Conservation (phyloP, 1,140 invertebrate species). For the Ptiloglossa arizonensis region DNA sequence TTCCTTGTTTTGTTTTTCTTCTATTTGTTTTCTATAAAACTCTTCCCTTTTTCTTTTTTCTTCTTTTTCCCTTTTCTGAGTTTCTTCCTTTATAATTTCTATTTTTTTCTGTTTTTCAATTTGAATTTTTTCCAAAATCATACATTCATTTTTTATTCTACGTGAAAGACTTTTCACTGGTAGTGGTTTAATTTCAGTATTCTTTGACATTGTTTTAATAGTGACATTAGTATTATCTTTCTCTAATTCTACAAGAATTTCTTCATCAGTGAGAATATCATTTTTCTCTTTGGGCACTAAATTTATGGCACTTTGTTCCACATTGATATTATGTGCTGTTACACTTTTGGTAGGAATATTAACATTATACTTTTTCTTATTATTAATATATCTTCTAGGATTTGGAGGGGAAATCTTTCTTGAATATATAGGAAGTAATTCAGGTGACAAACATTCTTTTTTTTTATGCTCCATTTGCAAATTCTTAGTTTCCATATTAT, state of each 20-base stretch:
- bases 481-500: constrained; percentile 23
- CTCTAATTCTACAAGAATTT: constrained; percentile 39
- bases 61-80: constrained; percentile 10
- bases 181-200: constrained; percentile 28
- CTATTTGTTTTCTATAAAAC: constrained; percentile 27
- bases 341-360: neutral
- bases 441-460: constrained; percentile 4
- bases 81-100: constrained; percentile 14
- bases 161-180: constrained; percentile 5
- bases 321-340: constrained; percentile 28
- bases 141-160: constrained; percentile 35
- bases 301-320: constrained; percentile 19
- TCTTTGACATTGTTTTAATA: constrained; percentile 1
- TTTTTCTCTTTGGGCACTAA: constrained; percentile 11
- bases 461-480: constrained; percentile 5
- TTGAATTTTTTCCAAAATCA: constrained; percentile 30
- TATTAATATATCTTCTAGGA: constrained; percentile 35
- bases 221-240: constrained; percentile 6
- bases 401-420: constrained; percentile 52
- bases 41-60: constrained; percentile 24
- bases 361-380: constrained; percentile 6
- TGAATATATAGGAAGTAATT: constrained; percentile 30
- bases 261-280: constrained; percentile 41
- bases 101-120: constrained; percentile 21
- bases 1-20: neutral